Evolutionary conservation across 2,888 invertebrate species (phyloP).

Genomic region (Holacanthella duospinosa): DNA sequence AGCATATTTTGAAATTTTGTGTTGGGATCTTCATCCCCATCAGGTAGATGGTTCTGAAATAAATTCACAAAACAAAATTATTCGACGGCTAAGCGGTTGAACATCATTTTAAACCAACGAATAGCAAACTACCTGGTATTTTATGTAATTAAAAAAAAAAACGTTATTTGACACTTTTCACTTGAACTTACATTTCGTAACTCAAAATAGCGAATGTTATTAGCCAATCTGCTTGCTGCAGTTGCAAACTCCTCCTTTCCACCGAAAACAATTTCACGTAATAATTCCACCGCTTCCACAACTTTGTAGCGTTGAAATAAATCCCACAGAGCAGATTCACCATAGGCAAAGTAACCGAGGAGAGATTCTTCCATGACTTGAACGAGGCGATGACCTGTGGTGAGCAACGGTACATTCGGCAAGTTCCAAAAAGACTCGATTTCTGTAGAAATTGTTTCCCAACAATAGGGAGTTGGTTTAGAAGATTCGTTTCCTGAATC

Average conservation of each 20-base stretch:
- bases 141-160: too few relatives aligned
- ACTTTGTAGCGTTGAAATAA: neutral
- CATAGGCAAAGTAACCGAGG: neutral
- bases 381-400: neutral
- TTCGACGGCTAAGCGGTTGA: neutral
- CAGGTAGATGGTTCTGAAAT: neutral
- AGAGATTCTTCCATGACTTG: neutral
- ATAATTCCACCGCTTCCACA: neutral
- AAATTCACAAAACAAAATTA: neutral
- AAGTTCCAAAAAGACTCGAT: neutral
- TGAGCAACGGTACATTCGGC: neutral
- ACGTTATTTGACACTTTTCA: neutral
- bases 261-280: neutral
- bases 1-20: neutral
- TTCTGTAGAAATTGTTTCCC: neutral
- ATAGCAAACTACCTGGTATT: too few relatives aligned
- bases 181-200: neutral
- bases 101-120: neutral
- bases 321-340: neutral
- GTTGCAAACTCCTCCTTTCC: neutral
- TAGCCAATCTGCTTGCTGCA: neutral
- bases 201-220: neutral
- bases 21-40: neutral
- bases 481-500: neutral
- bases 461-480: neutral